A percentile compares a stretch with the other conserved stretches of the same genome.
Evolutionary conservation across 2,888 invertebrate species (phyloP).

Genomic region (Thymelicus acteon): DNA sequence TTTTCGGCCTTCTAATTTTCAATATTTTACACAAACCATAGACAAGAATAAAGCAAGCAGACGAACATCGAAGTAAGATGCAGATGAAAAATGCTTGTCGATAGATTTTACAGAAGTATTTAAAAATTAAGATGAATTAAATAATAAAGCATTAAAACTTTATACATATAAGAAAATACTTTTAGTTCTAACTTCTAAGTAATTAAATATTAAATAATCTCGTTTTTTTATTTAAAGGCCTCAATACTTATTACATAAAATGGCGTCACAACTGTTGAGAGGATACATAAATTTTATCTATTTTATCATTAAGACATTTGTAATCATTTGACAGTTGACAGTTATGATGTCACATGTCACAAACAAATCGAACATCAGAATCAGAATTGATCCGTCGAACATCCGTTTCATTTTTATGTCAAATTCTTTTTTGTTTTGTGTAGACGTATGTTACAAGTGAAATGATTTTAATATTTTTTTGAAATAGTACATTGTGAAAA

Average conservation of each 20-base stretch:
- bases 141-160: no score
- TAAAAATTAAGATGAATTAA: no score
- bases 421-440: slow-evolving; percentile 58
- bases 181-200: no score
- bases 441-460: slow-evolving; percentile 62
- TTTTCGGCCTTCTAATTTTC: slow-evolving; percentile 61
- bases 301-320: no score
- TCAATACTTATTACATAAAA: no score
- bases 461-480: slow-evolving; percentile 64
- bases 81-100: slow-evolving; percentile 7
- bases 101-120: background rate
- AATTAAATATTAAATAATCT: no score
- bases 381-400: slow-evolving; percentile 16
- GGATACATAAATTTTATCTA: no score
- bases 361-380: background rate
- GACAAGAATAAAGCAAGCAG: slow-evolving; percentile 48
- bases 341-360: background rate
- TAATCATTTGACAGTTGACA: background rate
- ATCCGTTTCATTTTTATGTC: slow-evolving; percentile 48
- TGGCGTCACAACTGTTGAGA: no score
- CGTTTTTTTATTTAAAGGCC: no score
- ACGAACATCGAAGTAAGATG: slow-evolving; percentile 8
- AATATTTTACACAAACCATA: slow-evolving; percentile 48
- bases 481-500: slow-evolving; percentile 65
- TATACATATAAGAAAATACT: background rate